Percentiles rank a stretch among this genome's conserved stretches.
Conservation (phyloP, 2,113 vertebrate species). For the Pangasianodon hypophthalmus region DNA sequence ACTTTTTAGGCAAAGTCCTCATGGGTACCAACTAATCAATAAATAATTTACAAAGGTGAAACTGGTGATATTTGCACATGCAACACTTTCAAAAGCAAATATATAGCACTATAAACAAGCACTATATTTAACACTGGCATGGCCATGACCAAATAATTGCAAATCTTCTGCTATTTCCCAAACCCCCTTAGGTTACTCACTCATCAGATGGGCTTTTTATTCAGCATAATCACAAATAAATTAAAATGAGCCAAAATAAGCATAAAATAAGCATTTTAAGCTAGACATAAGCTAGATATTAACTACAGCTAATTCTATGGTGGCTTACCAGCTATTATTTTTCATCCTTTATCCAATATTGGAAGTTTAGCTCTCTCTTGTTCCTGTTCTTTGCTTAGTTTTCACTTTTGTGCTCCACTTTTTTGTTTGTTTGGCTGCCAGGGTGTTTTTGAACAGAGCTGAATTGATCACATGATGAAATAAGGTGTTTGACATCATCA, state of each 20-base stretch:
- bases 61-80: neutral
- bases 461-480: slow-evolving; percentile 25
- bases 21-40: neutral
- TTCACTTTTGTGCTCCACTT: slow-evolving; percentile 17
- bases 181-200: neutral
- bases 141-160: slow-evolving; percentile 1
- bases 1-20: neutral
- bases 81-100: neutral
- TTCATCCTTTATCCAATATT: neutral
- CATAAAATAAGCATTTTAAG: slow-evolving; percentile 16
- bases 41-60: neutral
- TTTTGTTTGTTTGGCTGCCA: slow-evolving; percentile 1
- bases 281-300: neutral
- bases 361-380: neutral
- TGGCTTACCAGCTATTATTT: neutral
- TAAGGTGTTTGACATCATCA: neutral
- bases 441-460: neutral
- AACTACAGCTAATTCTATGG: neutral
- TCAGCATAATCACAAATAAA: slow-evolving; percentile 4
- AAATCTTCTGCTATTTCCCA: neutral
- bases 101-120: neutral
- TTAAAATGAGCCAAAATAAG: slow-evolving; percentile 11
- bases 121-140: neutral
- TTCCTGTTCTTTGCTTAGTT: slow-evolving; percentile 20
- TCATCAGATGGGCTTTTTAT: slow-evolving; percentile 16